A percentile compares a stretch with the other conserved stretches of the same genome.
phyloP scores from a whole-genome alignment of 2,113 vertebrate species.

The Aspidoscelis tigris region DNA sequence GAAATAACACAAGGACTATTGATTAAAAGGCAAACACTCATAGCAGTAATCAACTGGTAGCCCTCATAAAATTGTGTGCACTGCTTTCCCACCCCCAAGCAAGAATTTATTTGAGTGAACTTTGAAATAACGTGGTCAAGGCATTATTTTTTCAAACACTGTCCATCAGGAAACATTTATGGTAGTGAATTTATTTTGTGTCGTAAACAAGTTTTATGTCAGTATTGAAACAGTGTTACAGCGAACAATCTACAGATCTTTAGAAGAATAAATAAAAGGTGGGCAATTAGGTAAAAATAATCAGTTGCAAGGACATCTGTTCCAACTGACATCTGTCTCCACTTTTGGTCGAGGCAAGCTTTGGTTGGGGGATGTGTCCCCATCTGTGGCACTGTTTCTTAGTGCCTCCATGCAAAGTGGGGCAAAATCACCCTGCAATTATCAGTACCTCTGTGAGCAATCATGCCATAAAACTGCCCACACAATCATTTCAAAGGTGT shows the following conservation, averaged over 20 bases:
- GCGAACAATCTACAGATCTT: background rate
- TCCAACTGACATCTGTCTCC: no score
- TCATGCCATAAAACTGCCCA: no score
- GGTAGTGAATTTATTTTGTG: background rate
- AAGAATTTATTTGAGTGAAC: background rate
- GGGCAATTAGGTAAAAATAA: background rate
- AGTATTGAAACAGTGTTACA: background rate
- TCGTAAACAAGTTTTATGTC: accelerated
- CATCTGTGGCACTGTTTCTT: no score
- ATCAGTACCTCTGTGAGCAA: no score
- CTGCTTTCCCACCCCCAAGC: no score
- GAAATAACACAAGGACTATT: background rate
- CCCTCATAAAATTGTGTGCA: background rate
- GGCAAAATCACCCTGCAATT: no score
- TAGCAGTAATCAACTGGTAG: background rate
- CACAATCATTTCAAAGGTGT: no score
- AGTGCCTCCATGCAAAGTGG: no score
- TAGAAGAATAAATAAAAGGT: background rate
- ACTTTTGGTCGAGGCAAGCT: no score
- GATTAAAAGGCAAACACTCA: background rate
- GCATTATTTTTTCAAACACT: slow-evolving; percentile 1
- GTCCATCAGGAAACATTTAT: background rate
- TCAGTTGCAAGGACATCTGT: background rate
- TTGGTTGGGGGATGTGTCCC: no score
- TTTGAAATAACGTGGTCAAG: slow-evolving; percentile 6